Conservation (phyloP, 2,888 invertebrate genomes). For the Orthosia gracilis region DNA sequence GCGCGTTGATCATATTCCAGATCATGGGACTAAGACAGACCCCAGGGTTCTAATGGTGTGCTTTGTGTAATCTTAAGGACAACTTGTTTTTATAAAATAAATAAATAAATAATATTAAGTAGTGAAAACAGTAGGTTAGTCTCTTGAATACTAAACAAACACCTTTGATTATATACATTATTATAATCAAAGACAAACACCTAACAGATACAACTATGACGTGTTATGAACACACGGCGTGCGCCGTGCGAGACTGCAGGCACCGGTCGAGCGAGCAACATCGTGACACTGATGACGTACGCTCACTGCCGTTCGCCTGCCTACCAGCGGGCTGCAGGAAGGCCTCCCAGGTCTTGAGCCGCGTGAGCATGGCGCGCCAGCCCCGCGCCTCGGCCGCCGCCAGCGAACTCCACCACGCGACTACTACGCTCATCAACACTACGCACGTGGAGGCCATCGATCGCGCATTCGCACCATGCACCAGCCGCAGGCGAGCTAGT, state of each 20-base stretch:
- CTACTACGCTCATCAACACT: constrained; percentile 26
- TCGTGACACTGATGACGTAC: constrained; percentile 23
- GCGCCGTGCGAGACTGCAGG: neutral
- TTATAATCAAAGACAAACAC: no score
- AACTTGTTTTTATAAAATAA: no score
- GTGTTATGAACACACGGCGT: constrained; percentile 8
- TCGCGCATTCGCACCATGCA: neutral
- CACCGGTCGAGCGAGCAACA: neutral
- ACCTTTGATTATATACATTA: no score
- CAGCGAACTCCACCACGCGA: neutral
- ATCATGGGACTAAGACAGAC: no score
- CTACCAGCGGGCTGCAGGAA: constrained; percentile 60
- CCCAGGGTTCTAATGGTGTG: no score
- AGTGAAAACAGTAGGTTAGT: neutral
- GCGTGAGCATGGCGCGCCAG: constrained; percentile 74
- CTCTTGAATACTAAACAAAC: no score
- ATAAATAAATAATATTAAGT: no score
- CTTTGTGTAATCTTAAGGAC: no score
- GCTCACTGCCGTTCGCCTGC: constrained; percentile 2
- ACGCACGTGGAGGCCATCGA: neutral
- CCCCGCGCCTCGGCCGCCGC: neutral
- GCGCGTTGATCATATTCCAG: no score
- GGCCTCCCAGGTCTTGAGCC: constrained; percentile 79
- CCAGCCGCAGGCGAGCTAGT: constrained; percentile 5
- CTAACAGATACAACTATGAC: neutral